Conservation (phyloP, 1,140 invertebrate species). For the Leguminivora glycinivorella region DNA sequence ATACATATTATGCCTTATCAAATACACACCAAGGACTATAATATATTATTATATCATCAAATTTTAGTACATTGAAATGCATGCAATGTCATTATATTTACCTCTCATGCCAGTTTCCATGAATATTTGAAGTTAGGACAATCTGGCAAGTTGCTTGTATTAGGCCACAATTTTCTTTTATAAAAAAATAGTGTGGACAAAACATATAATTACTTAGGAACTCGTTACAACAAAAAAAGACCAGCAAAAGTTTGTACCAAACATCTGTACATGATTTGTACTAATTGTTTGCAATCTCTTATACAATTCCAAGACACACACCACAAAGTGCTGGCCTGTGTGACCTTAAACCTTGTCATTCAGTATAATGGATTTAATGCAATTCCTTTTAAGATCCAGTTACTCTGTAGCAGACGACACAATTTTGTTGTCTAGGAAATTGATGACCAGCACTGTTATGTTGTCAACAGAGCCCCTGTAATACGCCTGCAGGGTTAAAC, state of each 20-base stretch:
- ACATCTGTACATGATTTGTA: not conserved
- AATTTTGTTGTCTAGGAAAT: constrained; percentile 84
- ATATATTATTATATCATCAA: not conserved
- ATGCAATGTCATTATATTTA: not conserved
- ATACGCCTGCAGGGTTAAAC: constrained; percentile 93
- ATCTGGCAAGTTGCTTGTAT: not conserved
- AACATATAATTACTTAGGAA: not conserved
- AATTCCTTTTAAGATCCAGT: not conserved
- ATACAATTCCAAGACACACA: not conserved
- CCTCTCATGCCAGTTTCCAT: not conserved
- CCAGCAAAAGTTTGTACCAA: not conserved
- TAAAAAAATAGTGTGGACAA: not conserved
- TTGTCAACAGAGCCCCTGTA: constrained; percentile 96
- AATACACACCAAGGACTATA: constrained; percentile 9
- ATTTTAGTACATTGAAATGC: constrained; percentile 9
- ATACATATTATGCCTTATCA: not conserved
- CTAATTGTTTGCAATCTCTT: too few relatives aligned
- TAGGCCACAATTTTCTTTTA: not conserved
- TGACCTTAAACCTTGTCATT: not conserved
- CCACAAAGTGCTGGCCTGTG: not conserved
- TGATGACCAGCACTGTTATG: constrained; percentile 95
- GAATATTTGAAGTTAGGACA: not conserved
- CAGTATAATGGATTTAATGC: not conserved
- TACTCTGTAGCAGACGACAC: constrained; percentile 38
- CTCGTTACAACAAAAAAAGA: not conserved